phyloP scores from a whole-genome alignment of 2,888 invertebrate species.

The Cryptosula pallasiana region DNA sequence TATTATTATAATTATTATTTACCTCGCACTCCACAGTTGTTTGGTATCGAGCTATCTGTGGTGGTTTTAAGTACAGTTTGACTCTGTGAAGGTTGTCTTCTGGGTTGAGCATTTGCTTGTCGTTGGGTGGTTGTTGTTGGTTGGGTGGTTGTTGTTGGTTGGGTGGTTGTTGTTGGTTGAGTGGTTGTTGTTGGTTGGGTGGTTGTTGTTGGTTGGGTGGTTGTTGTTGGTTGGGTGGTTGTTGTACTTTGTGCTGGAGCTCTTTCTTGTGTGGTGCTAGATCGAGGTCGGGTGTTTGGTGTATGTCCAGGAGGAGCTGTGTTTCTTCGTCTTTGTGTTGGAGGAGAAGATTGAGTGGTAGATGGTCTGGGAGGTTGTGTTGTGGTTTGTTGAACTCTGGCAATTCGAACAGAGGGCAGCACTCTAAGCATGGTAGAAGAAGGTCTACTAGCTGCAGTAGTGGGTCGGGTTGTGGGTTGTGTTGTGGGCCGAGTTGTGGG shows the following conservation, averaged over 20 bases:
- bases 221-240: neutral
- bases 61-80: neutral
- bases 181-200: neutral
- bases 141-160: neutral
- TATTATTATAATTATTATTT: neutral
- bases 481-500: neutral
- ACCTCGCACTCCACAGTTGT: neutral
- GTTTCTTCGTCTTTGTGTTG: neutral
- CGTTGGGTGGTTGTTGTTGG: neutral
- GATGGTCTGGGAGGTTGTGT: no score
- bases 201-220: neutral
- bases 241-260: neutral
- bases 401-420: no score
- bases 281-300: neutral
- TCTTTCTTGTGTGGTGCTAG: no score
- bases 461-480: neutral
- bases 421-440: neutral
- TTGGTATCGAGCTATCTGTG: no score
- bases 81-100: neutral
- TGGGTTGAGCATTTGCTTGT: neutral
- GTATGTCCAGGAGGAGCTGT: neutral
- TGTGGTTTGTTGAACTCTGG: no score
- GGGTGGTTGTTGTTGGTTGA: neutral
- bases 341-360: neutral
- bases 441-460: neutral